Evolutionary conservation across 2,888 invertebrate species (phyloP).

Genomic region (Melanargia galathea): DNA sequence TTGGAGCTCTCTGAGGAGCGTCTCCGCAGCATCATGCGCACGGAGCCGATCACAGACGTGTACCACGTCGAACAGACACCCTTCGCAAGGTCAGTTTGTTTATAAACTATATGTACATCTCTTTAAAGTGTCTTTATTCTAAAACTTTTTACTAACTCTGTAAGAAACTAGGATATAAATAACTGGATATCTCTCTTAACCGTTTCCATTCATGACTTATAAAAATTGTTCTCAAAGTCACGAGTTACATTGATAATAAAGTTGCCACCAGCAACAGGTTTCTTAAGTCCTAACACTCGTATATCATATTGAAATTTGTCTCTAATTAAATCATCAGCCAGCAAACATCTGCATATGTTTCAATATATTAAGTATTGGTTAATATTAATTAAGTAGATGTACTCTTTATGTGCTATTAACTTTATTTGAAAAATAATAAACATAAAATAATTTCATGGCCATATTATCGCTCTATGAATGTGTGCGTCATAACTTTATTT

Average conservation of each 20-base stretch:
- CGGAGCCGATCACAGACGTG: slow-evolving; percentile 88
- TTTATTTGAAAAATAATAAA: slow-evolving; percentile 14
- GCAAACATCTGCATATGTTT: slow-evolving; percentile 8
- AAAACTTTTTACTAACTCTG: slow-evolving; percentile 5
- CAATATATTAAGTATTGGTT: slow-evolving; percentile 17
- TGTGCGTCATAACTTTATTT: slow-evolving; percentile 29
- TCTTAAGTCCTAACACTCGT: not conserved
- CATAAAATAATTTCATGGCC: slow-evolving; percentile 42
- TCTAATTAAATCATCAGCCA: slow-evolving; percentile 14
- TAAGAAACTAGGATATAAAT: not conserved
- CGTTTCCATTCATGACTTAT: not conserved
- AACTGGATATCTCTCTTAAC: not conserved
- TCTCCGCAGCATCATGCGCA: slow-evolving; percentile 85
- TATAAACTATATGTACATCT: not conserved
- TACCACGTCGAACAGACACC: slow-evolving; percentile 92
- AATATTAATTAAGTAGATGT: not conserved
- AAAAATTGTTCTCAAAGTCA: slow-evolving; percentile 6
- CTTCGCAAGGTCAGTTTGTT: slow-evolving; percentile 87
- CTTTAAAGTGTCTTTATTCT: slow-evolving; percentile 16
- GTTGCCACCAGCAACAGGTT: slow-evolving; percentile 14
- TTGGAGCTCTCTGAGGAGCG: slow-evolving; percentile 87
- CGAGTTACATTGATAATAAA: slow-evolving; percentile 10
- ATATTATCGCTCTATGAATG: slow-evolving; percentile 31
- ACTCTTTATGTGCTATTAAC: not conserved
- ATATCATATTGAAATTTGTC: slow-evolving; percentile 10